Evolutionary conservation across 2,888 invertebrate species (phyloP).

Genomic region (Cheilosia grossa): DNA sequence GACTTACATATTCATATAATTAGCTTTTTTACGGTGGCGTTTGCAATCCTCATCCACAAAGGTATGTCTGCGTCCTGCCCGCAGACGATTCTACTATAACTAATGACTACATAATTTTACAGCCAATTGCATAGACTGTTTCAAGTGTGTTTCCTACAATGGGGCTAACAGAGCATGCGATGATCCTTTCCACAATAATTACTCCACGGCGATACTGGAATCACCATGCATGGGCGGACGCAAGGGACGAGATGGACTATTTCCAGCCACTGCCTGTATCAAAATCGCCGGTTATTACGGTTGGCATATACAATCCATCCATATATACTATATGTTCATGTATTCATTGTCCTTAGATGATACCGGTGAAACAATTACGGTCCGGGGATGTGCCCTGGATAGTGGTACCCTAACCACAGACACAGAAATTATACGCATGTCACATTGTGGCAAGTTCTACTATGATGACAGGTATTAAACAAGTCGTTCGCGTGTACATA

Average conservation of each 20-base stretch:
- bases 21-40: slow-evolving; percentile 75
- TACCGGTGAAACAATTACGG: slow-evolving; percentile 91
- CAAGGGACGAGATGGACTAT: slow-evolving; percentile 95
- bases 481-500: not conserved
- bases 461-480: slow-evolving; percentile 90
- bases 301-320: slow-evolving; percentile 83
- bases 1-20: slow-evolving; percentile 75
- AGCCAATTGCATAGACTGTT: slow-evolving; percentile 94
- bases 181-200: slow-evolving; percentile 97
- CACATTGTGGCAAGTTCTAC: slow-evolving; percentile 98
- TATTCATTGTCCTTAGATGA: slow-evolving; percentile 85
- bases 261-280: slow-evolving; percentile 98
- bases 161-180: slow-evolving; percentile 94
- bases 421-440: slow-evolving; percentile 97
- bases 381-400: slow-evolving; percentile 97
- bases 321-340: slow-evolving; percentile 10
- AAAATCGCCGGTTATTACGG: slow-evolving; percentile 96
- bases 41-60: slow-evolving; percentile 75
- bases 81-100: slow-evolving; percentile 27
- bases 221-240: slow-evolving; percentile 97
- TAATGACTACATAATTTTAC: slow-evolving; percentile 36
- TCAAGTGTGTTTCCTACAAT: slow-evolving; percentile 97
- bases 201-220: slow-evolving; percentile 91
- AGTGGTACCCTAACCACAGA: slow-evolving; percentile 97
- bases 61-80: slow-evolving; percentile 43